Base-by-base conservation (phyloP, 2,888 invertebrate species). In the Tetropium fuscum region DNA sequence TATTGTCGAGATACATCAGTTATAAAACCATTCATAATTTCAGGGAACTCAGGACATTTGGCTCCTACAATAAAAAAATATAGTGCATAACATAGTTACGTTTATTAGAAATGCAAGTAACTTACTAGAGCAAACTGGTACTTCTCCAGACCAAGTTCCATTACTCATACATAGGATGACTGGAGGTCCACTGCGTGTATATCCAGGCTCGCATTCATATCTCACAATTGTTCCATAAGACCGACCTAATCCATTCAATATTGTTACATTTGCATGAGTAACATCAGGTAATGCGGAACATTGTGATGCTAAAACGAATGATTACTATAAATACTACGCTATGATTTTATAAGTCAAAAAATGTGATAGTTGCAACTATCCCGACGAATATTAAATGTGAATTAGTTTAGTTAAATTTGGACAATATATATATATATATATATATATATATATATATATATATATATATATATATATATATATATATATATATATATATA, bases 161-260 rank as follows among this genome's bases (percentile, higher is more conserved):
- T 96, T 95, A 76, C 95, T 95, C 94, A 95, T 95, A 79, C 96
- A 97, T 27, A 95, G 87, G 34, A 96, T 87, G 2, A 95, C 95
- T 10, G 96, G 96, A 76, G 93, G 91, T 20, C 96, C 96, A 68
- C 88, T 90, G 68, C 96, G 87, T 53, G 93, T 89, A 76, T 95
- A 96, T 2, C 96, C 96, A 3, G 95, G 90, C 75, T 95, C 95
- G 76, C 96, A 97, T 80, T 95, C 95, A 76, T 92, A 95, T 64
- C 95, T 87, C 2, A 96, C 92, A 72, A 97, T 95, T 0, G 96
- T 96, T 68, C 96, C 96, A 74, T 96, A 97, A 79, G 95, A 95
- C 64, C 95, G 87, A 18, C 95, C 95, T 22, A 94, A 92, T 3
- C 96, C 96, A 74, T 95, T 95, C 36, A 97, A 82, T 41, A 95